Base-by-base conservation (phyloP, 2,888 invertebrate species). In the Papilio protenor region DNA sequence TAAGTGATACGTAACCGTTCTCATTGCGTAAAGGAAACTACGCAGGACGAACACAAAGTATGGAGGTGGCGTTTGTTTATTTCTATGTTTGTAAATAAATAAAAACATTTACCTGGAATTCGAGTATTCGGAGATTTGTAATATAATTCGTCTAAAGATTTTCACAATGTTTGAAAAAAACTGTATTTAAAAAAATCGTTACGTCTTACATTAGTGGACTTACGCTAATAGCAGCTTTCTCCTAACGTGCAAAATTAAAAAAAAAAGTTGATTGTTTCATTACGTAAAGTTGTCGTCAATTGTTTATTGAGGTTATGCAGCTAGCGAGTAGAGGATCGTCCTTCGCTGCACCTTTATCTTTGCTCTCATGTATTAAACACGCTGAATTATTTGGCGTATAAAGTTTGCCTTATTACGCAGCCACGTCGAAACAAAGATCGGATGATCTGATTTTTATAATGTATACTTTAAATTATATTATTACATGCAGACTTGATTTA, bases 361-460 rank as follows among this genome's bases (percentile, higher is more conserved):
- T 16, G 40, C 61, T 69, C 77, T 78, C 71, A 73, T 73, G 75
- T 52, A 73, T 78, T 66, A 75, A 71, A 73, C 72, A 64, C 61
- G 71, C n/a, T 78, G 71, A 78, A 75, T 78, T 70, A 40, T 77
- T 49, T 69, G 12, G 45, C 47, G 27, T 23, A 64, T 74, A 49
- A 64, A 8, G 33, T 49, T 64, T 64, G 18, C 47, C 23, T 59
- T 69, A 69, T 45, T 45, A 69, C 66, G n/a, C 45, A 14, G 45
- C 40, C 11, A 45, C 14, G 5, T 66, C n/a, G n/a, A 33, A 59
- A 21, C 66, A 45, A 55, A 73, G 16, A 55, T 72, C 45, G 40
- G 52, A 64, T 64, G 61, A 52, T 64, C 45, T 49, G 72, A 33
- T 72, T 77, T 73, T 66, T 47, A 61, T 74, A 49, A 64, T 27